These are phyloP conservation scores for Leptinotarsa defecta DNA, from an alignment of 1,140 invertebrate species.

Conservation along the genomic window DNA sequence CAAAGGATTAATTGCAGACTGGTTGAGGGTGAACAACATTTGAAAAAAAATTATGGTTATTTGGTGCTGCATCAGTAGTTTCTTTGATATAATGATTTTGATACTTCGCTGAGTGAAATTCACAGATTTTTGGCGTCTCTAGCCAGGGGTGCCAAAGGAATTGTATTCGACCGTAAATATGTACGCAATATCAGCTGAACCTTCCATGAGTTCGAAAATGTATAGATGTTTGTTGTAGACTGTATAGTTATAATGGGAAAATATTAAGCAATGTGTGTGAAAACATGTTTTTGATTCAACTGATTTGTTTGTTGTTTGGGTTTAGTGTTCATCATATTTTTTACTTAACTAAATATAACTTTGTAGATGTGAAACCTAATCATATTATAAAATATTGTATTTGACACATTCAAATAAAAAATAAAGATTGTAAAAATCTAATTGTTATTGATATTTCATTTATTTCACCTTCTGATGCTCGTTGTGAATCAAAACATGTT, in stretches of 20 bases:
- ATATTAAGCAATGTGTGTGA: constrained; percentile 23
- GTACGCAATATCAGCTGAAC: constrained; percentile 21
- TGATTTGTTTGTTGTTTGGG: constrained; percentile 25
- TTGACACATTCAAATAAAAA: constrained; percentile 45
- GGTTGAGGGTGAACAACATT: too few species aligned
- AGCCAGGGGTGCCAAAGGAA: too few species aligned
- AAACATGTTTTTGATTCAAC: constrained; percentile 23
- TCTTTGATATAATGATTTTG: too few species aligned
- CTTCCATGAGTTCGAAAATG: constrained; percentile 37
- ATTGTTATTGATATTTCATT: neutral
- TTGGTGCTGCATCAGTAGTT: too few species aligned
- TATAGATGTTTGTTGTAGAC: constrained; percentile 53
- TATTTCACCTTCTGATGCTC: neutral
- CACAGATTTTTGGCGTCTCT: too few species aligned
- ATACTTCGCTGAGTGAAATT: too few species aligned
- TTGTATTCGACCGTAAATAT: too few species aligned
- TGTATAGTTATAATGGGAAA: constrained; percentile 45
- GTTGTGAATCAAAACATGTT: too few species aligned
- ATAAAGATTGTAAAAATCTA: constrained; percentile 24
- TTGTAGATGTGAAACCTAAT: constrained; percentile 45
- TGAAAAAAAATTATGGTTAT: too few species aligned
- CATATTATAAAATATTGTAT: constrained; percentile 47
- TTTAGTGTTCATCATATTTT: constrained; percentile 42
- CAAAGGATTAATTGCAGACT: constrained; percentile 25
- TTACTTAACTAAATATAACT: constrained; percentile 42